Conservation (phyloP, 2,113 vertebrate genomes). For the Trochalopteron elliotii region DNA sequence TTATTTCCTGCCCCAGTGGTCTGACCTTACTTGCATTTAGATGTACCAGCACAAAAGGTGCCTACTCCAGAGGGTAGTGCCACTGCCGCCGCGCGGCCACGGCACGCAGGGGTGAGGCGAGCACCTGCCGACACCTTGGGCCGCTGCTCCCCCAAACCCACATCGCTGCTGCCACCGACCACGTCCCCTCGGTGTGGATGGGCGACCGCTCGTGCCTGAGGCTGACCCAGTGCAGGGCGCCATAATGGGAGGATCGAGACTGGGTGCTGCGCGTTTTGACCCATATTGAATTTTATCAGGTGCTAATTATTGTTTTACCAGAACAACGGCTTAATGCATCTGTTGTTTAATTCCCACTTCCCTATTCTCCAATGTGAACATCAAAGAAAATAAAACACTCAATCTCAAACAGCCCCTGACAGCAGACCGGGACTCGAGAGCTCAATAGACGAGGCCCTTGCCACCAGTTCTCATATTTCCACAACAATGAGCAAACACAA, state of each 20-base stretch:
- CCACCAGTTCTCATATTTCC: constrained; percentile 89
- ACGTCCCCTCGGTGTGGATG: not conserved
- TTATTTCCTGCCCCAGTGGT: constrained; percentile 51
- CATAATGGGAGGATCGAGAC: constrained; percentile 52
- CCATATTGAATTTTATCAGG: constrained; percentile 79
- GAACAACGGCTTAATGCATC: constrained; percentile 83
- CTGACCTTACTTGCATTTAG: constrained; percentile 32
- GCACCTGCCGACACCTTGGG: not conserved
- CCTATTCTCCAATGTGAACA: constrained; percentile 83
- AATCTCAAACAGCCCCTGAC: constrained; percentile 85
- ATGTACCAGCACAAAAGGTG: constrained; percentile 32
- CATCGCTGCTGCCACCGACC: not conserved
- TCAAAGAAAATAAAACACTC: constrained; percentile 89
- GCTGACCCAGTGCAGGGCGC: constrained; percentile 25
- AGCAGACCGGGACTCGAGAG: constrained; percentile 84
- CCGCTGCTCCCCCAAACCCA: not conserved
- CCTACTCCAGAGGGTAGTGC: not conserved
- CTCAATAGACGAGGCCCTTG: constrained; percentile 87
- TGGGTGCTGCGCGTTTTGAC: constrained; percentile 54
- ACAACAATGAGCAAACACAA: constrained; percentile 90
- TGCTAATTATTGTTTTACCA: constrained; percentile 84
- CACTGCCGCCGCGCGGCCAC: not conserved
- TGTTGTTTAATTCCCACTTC: constrained; percentile 88
- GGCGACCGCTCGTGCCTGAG: constrained; percentile 12
- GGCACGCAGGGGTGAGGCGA: accelerated